phyloP scores from a whole-genome alignment of 2,113 vertebrate species.

The Menura novaehollandiae region DNA sequence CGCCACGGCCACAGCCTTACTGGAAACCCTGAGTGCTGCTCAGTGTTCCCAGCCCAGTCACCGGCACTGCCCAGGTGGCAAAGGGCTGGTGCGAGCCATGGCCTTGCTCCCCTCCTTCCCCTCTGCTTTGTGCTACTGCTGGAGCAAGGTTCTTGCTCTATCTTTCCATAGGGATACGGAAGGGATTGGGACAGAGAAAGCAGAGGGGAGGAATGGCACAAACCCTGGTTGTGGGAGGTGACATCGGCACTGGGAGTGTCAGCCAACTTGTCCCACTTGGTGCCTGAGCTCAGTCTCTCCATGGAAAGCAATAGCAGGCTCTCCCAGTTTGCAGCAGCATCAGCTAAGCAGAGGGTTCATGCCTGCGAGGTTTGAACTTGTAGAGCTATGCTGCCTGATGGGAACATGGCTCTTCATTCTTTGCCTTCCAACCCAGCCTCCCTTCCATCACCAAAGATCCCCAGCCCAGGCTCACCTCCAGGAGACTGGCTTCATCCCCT shows the following conservation, averaged over 20 bases:
- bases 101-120: not conserved
- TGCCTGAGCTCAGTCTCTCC: not conserved
- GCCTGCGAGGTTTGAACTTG: not conserved
- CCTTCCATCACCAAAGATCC: not conserved
- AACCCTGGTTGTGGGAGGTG: not conserved
- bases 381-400: too few relatives aligned
- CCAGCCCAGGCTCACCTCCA: accelerated
- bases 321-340: not conserved
- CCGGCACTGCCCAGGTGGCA: not conserved
- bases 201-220: not conserved
- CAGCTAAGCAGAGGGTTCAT: not conserved
- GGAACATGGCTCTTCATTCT: not conserved
- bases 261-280: accelerated
- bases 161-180: not conserved
- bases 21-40: conserved; percentile 58
- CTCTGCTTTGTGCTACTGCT: not conserved
- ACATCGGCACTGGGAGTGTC: accelerated
- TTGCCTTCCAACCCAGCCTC: not conserved
- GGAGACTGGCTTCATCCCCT: not conserved
- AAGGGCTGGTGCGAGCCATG: not conserved
- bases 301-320: not conserved
- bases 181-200: not conserved
- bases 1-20: conserved; percentile 29
- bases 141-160: not conserved
- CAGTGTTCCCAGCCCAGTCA: not conserved